These are phyloP conservation scores for Holocentrus rufus DNA, from an alignment of 2,797 vertebrate genomes.

Conservation along the genomic window DNA sequence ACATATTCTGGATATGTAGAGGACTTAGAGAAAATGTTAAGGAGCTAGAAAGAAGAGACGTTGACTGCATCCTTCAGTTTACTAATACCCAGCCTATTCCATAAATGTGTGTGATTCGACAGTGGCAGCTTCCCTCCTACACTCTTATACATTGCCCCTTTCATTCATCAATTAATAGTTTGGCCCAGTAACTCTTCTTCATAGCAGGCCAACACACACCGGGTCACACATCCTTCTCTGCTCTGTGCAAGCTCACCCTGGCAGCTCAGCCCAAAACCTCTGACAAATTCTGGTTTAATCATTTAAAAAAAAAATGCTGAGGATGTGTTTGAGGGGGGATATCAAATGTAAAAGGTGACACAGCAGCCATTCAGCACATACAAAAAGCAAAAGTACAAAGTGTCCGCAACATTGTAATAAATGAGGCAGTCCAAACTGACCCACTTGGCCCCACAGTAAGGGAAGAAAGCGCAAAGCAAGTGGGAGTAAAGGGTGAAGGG, in stretches of 20 bases:
- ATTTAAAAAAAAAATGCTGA: neutral
- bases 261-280: neutral
- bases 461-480: slow-evolving; percentile 27
- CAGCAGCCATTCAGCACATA: neutral
- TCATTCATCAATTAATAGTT: neutral
- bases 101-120: neutral
- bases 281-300: neutral
- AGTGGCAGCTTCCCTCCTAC: neutral
- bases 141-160: neutral
- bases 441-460: slow-evolving; percentile 8
- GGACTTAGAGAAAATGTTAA: no score
- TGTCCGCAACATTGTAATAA: slow-evolving; percentile 2
- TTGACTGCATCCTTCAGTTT: no score
- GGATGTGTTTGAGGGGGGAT: neutral
- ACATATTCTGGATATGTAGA: neutral
- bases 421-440: slow-evolving; percentile 41
- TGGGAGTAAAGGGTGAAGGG: neutral
- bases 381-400: slow-evolving; percentile 27
- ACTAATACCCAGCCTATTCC: neutral
- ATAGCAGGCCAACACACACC: neutral
- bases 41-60: no score
- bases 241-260: neutral
- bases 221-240: neutral
- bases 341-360: neutral
- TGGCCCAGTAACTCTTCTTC: neutral